Evolutionary conservation across 2,888 invertebrate genomes (phyloP), one percentile per base, ranked within the genome.

Genomic region (Dryobotodes eremita): DNA sequence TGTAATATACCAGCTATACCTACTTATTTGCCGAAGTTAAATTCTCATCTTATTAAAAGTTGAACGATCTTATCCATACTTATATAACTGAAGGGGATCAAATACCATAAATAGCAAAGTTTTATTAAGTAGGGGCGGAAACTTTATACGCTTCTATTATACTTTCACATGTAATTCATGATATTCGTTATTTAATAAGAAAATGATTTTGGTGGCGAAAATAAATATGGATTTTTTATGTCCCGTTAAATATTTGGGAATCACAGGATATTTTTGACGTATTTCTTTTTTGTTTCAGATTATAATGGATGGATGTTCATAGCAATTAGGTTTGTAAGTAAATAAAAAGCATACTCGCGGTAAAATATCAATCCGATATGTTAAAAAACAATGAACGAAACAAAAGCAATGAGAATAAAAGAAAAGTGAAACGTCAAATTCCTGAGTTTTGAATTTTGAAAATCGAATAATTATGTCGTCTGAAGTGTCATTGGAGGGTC

Each of bases 401-500:
- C 57, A 82, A 82, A 87, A 79, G 72, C 75, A 71, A 83, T 89
- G 85, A 83, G 69, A 83, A 82, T 83, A 76, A 88, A 88, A 83
- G 65, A 82, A 88, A 88, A 87, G 86, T 88, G 88, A 76, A 74
- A 83, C 71, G 74, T 88, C 80, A 75, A 75, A 71, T 86, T 87
- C 69, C 66, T 86, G 79, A 82, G 86, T 80, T 74, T 78, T 20
- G 71, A 83, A 83, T 76, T 86, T 82, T 17, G 59, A 81, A 84
- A 86, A 84, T 83, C 64, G 79, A 84, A 80, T 83, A 64, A 87
- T 84, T 83, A 96, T 96, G 96, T 96, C 96, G 87, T 96, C 96
- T 53, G 96, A 96, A 91, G 95, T 95, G 86, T 96, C 96, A n/a
- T 92, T 96, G 88, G 96, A 96, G 83, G 95, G 93, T 78, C 94